These are phyloP conservation scores for Tenthredo mesomela DNA, from an alignment of 2,888 invertebrate genomes.

Conservation along the genomic window DNA sequence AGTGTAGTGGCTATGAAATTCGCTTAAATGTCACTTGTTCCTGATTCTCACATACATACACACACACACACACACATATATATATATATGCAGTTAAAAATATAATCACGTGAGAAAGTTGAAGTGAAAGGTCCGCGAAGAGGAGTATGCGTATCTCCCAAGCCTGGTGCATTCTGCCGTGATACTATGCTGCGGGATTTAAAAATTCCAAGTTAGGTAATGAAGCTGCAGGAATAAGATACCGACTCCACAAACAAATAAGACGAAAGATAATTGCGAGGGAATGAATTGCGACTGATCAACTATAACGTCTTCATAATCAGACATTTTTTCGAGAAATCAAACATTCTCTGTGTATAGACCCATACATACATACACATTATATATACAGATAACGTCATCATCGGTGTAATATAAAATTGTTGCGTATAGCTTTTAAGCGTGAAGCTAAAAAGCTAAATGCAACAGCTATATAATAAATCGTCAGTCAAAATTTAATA, in stretches of 20 bases:
- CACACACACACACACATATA: too few species aligned
- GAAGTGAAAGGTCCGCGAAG: constrained; percentile 52
- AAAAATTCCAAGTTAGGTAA: constrained; percentile 9
- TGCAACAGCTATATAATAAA: neutral
- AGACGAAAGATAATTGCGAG: neutral
- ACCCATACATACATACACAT: too few species aligned
- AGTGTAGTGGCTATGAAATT: neutral
- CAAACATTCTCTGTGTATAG: neutral
- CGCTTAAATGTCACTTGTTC: constrained; percentile 43
- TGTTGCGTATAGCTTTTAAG: neutral
- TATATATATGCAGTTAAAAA: constrained; percentile 36
- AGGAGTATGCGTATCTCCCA: constrained; percentile 28
- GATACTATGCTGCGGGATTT: neutral
- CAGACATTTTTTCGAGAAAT: neutral
- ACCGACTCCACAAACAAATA: neutral
- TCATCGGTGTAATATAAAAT: neutral
- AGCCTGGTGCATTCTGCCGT: neutral
- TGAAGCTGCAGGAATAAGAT: neutral
- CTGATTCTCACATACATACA: too few species aligned
- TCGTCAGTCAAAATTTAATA: neutral
- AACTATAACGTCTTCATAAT: neutral
- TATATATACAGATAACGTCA: too few species aligned
- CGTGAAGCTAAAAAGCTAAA: neutral
- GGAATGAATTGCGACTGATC: neutral
- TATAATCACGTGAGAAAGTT: constrained; percentile 52